A percentile compares a stretch with the other conserved stretches of the same genome.
phyloP scores from a whole-genome alignment of 2,113 vertebrate genomes.

The Pongo abelii region DNA sequence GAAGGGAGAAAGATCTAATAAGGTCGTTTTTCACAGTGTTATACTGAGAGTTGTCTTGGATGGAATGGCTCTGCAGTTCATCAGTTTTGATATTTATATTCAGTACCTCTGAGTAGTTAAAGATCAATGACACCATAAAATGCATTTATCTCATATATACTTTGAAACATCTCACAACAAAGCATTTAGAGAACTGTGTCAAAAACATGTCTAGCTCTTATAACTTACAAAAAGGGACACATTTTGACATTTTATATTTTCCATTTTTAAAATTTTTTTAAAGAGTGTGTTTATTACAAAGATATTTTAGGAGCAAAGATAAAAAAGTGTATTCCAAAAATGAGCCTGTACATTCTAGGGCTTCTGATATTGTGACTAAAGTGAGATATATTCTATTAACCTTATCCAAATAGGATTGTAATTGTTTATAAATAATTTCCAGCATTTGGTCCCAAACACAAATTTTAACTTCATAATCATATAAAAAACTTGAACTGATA shows the following conservation, averaged over 20 bases:
- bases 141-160: conserved; percentile 70
- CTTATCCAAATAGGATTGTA: background rate
- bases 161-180: conserved; percentile 58
- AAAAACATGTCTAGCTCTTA: conserved; percentile 55
- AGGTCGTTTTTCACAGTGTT: conserved; percentile 22
- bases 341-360: background rate
- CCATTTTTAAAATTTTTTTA: conserved; percentile 4
- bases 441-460: background rate
- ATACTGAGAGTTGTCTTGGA: conserved; percentile 36
- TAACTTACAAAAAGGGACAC: conserved; percentile 28
- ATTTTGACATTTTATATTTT: background rate
- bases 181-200: conserved; percentile 59
- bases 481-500: background rate
- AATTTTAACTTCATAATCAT: background rate
- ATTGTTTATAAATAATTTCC: background rate
- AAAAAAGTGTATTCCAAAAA: conserved; percentile 14
- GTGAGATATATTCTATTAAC: background rate
- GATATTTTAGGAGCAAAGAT: background rate
- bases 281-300: background rate
- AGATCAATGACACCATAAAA: conserved; percentile 71
- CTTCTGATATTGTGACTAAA: background rate
- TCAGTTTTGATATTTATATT: conserved; percentile 59
- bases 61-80: background rate
- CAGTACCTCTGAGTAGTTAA: conserved; percentile 59
- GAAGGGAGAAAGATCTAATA: background rate